These are phyloP conservation scores for Drosophila suzukii DNA, from an alignment of 1,140 invertebrate genomes.

Conservation along the genomic window DNA sequence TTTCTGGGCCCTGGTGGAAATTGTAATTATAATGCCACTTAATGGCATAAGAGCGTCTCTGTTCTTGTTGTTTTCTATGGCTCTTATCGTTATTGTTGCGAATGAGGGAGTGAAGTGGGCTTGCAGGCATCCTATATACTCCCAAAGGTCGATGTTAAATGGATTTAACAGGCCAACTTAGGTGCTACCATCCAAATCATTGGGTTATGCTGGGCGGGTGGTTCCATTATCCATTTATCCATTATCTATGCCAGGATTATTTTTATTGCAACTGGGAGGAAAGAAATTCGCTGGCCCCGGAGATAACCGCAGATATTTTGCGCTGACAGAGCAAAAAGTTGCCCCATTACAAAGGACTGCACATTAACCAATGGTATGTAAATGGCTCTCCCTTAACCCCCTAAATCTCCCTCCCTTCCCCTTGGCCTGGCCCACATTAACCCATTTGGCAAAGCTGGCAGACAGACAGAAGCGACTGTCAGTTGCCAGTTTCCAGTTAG, in stretches of 20 bases:
- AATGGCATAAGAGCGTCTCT: constrained; percentile 54
- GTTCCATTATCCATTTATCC: constrained; percentile 18
- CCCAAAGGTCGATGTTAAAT: constrained; percentile 26
- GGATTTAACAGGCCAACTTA: constrained; percentile 13
- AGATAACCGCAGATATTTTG: constrained; percentile 55
- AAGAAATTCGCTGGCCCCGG: constrained; percentile 37
- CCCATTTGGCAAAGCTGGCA: constrained; percentile 31
- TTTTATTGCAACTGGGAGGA: constrained; percentile 61
- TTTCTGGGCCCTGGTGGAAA: constrained; percentile 32
- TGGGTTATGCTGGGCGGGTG: constrained; percentile 10
- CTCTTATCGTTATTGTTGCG: constrained; percentile 17
- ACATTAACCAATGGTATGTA: constrained; percentile 70
- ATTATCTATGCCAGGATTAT: constrained; percentile 65
- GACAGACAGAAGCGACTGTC: constrained; percentile 14
- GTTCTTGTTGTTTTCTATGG: constrained; percentile 28
- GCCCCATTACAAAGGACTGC: constrained; percentile 51
- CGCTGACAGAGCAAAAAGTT: constrained; percentile 63
- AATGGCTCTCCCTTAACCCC: constrained; percentile 23
- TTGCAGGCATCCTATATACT: constrained; percentile 4
- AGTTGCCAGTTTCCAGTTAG: constrained; percentile 9
- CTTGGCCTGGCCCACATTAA: constrained; percentile 44
- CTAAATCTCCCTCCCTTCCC: not conserved
- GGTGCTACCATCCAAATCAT: constrained; percentile 20
- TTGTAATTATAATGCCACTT: constrained; percentile 82
- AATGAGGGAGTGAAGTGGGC: constrained; percentile 1